phyloP scores from a whole-genome alignment of 2,797 vertebrate genomes.

The Anolis apletophallus region DNA sequence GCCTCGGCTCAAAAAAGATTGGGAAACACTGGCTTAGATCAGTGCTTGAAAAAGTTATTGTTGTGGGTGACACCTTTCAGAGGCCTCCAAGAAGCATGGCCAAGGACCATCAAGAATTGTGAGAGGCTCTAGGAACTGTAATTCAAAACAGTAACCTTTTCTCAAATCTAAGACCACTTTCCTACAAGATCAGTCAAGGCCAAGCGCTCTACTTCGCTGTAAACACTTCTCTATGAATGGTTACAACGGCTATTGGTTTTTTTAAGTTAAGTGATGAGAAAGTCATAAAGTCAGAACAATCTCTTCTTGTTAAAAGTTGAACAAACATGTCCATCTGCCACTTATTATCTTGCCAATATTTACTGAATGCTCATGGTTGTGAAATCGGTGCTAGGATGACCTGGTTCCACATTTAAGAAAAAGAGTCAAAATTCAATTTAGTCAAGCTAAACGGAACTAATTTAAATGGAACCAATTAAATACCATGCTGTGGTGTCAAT shows the following conservation, averaged over 20 bases:
- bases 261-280: too few relatives aligned
- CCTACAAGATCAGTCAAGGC: background rate
- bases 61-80: too few relatives aligned
- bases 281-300: background rate
- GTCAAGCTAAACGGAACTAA: slow-evolving; percentile 2
- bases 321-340: background rate
- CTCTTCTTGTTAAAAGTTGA: background rate
- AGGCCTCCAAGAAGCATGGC: too few relatives aligned
- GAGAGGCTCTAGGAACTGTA: too few relatives aligned
- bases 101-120: too few relatives aligned
- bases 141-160: too few relatives aligned
- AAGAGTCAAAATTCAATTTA: slow-evolving; percentile 8
- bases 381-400: background rate
- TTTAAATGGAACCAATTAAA: background rate
- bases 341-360: background rate
- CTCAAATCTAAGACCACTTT: too few relatives aligned
- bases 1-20: too few relatives aligned
- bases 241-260: background rate
- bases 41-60: too few relatives aligned
- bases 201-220: too few relatives aligned
- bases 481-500: background rate
- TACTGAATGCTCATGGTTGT: background rate
- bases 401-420: background rate
- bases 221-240: too few relatives aligned
- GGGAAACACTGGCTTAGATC: too few relatives aligned